Evolutionary conservation across 2,797 vertebrate species (phyloP).

Genomic region (Micrastur ruficollis): DNA sequence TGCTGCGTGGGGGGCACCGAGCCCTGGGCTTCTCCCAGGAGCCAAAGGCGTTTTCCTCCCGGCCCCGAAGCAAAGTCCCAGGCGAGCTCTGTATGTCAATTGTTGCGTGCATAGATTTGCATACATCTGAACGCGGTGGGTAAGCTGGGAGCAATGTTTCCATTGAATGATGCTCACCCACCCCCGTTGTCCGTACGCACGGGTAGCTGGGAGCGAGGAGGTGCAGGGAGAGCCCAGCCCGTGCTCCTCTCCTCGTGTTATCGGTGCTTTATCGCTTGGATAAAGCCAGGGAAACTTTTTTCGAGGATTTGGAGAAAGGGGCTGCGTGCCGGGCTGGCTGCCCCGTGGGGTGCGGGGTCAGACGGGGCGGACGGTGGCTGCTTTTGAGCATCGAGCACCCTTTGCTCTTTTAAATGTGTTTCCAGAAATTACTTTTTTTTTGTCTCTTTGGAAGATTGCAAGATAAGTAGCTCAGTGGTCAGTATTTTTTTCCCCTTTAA

Average conservation of each 20-base stretch:
- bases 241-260: rapidly evolving
- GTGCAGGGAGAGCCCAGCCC: neutral
- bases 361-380: neutral
- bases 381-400: rapidly evolving
- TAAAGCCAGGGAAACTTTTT: neutral
- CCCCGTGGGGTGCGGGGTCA: rapidly evolving
- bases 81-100: neutral
- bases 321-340: neutral
- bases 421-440: neutral
- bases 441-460: neutral
- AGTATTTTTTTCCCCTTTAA: neutral
- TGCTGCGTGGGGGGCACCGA: neutral
- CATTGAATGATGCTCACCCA: neutral
- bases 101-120: neutral
- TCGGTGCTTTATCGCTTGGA: rapidly evolving
- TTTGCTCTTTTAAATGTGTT: neutral
- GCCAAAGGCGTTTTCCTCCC: neutral
- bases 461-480: rapidly evolving
- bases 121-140: neutral
- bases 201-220: neutral
- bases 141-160: neutral
- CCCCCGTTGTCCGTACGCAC: rapidly evolving
- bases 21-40: neutral
- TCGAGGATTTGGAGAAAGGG: neutral
- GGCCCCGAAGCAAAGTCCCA: rapidly evolving